Percentiles rank a stretch among this genome's conserved stretches.
Conservation (phyloP, 2,113 vertebrate species). For the Ursus arctos region DNA sequence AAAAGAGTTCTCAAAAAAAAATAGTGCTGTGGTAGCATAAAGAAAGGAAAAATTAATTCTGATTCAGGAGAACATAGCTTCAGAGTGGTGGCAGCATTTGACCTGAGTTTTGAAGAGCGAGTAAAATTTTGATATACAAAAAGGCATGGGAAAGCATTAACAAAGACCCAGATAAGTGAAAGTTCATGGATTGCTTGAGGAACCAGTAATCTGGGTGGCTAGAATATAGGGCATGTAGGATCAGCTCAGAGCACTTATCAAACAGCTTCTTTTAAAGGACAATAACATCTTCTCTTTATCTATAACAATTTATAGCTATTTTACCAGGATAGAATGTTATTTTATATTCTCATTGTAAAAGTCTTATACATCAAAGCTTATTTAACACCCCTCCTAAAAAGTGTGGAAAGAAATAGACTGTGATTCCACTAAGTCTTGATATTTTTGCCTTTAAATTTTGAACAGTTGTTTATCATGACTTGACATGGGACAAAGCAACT, state of each 20-base stretch:
- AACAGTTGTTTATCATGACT: conserved; percentile 17
- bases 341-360: conserved; percentile 38
- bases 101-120: neutral
- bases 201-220: neutral
- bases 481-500: conserved; percentile 1
- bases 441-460: conserved; percentile 42
- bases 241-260: neutral
- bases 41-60: conserved; percentile 1
- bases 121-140: neutral
- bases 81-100: neutral
- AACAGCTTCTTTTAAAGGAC: conserved; percentile 21
- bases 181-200: neutral
- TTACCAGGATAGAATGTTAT: neutral
- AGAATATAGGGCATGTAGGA: neutral
- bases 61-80: neutral
- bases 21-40: neutral
- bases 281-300: neutral
- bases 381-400: neutral
- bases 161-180: neutral
- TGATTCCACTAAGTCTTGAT: neutral
- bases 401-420: neutral
- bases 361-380: neutral
- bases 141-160: neutral
- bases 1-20: neutral
- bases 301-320: neutral